A percentile compares a stretch with the other conserved stretches of the same genome.
Conservation (phyloP, 2,888 invertebrate genomes). For the Cantharis rufa region DNA sequence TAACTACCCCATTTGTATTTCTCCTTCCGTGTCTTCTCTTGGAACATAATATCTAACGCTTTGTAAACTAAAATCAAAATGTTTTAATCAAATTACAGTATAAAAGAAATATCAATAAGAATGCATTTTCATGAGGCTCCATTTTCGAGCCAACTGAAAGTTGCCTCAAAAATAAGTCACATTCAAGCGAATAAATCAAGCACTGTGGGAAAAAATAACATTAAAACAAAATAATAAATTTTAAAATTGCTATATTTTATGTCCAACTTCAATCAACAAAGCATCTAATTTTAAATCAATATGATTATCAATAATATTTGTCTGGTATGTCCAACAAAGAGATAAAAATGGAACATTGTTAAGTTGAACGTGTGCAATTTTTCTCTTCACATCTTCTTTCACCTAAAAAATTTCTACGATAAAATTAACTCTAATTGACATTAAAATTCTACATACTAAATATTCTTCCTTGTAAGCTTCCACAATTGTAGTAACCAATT, state of each 20-base stretch:
- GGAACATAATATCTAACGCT: neutral
- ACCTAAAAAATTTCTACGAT: constrained; percentile 39
- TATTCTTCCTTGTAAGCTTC: constrained; percentile 54
- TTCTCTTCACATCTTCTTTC: constrained; percentile 52
- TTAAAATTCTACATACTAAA: constrained; percentile 40
- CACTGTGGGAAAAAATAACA: neutral
- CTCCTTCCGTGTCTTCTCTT: neutral
- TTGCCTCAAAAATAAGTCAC: too few species aligned
- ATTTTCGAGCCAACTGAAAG: too few species aligned
- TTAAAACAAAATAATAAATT: constrained; percentile 11
- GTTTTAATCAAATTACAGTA: neutral
- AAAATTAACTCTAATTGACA: neutral
- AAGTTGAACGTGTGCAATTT: constrained; percentile 53
- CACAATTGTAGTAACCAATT: constrained; percentile 41
- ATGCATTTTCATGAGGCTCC: too few species aligned
- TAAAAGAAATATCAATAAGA: too few species aligned
- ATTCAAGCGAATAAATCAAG: too few species aligned
- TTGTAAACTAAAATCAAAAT: neutral
- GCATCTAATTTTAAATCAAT: constrained; percentile 48
- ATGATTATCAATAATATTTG: constrained; percentile 46
- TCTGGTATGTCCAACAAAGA: constrained; percentile 57
- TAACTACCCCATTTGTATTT: neutral
- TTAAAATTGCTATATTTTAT: constrained; percentile 39
- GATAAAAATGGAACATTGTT: constrained; percentile 56
- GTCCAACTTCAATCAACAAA: constrained; percentile 53